Conservation (phyloP, 2,113 vertebrate genomes). For the Emydocephalus ijimae region DNA sequence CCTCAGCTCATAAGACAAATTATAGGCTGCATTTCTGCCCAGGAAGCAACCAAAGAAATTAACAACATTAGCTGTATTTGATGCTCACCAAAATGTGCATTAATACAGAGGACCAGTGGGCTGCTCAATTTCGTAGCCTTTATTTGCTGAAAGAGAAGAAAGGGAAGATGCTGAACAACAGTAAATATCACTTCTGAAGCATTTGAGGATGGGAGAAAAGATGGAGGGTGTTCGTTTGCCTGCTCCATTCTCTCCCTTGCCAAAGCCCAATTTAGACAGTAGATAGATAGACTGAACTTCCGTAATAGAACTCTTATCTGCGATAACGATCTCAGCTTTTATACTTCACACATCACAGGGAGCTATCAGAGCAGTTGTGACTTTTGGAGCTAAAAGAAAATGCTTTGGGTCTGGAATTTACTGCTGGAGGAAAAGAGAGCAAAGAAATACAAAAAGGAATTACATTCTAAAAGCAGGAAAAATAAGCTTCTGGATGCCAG, state of each 20-base stretch:
- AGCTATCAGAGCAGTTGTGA: conserved; percentile 58
- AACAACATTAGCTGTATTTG: background rate
- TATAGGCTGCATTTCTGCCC: background rate
- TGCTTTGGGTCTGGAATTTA: conserved; percentile 23
- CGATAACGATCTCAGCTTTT: conserved; percentile 41
- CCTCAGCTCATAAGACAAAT: background rate
- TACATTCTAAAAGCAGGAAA: background rate
- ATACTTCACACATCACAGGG: conserved; percentile 43
- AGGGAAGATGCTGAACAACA: background rate
- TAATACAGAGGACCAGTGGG: background rate
- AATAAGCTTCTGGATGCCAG: background rate
- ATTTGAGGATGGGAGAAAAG: conserved; percentile 25
- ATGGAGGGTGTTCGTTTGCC: conserved; percentile 10
- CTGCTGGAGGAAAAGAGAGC: background rate
- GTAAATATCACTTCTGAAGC: conserved; percentile 7
- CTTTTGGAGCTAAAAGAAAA: conserved; percentile 52
- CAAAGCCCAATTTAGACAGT: conserved; percentile 15
- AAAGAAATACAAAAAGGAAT: background rate
- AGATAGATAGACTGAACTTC: conserved; percentile 41
- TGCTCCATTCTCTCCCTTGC: conserved; percentile 33
- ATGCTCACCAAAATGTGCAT: background rate
- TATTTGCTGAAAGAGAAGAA: conserved; percentile 12
- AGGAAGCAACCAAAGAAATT: background rate
- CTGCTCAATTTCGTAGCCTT: background rate
- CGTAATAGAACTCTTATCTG: conserved; percentile 52